Evolutionary conservation across 1,140 invertebrate genomes (phyloP), one percentile per base, ranked within the genome.

Genomic region (Arctopsyche grandis): DNA sequence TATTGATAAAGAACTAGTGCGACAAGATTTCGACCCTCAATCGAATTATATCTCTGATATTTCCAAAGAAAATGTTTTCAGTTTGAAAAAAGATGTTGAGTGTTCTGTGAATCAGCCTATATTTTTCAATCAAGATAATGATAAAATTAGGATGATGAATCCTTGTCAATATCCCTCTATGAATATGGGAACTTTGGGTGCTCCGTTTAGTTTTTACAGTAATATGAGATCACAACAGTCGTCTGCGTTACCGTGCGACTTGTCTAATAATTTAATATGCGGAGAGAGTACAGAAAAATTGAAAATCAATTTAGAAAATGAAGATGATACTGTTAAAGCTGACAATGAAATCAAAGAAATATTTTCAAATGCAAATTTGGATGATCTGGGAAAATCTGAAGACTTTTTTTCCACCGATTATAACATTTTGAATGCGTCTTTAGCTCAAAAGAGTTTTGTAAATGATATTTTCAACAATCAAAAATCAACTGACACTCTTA

Each of bases 261-360:
- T 38, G 29, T 7, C 29, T 38, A 7, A 38, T 38, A 38, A 38
- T 38, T 38, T 38, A 38, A 7, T 38, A 38, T 38, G 29, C 7
- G 29, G 29, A 7, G 29, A 38, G 1, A 38, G 29, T 38, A 7
- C 29, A 4, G 29, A 38, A 4, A 38, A 38, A 38, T 38, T 38
- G 7, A 38, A 38, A 38, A 38, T 38, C 7, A 38, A 38, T 38
- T 38, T 38, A 14, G 21, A 75, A 26, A 24, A 12, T n/a, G 71
- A 58, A 56, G 71, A 74, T 19, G 70, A 75, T 3, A 75, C 46
- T 26, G 22, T 56, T 29, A 75, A 22, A 26, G 71, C 71, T 9
- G 71, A 75, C 22, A 56, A 56, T 29, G 71, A 75, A 75, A 58
- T 75, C 44, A 75, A 24, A 56, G 71, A 75, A 56, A 75, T 75